Conservation (phyloP, 2,888 invertebrate species). For the Rotaria magnacalcarata region DNA sequence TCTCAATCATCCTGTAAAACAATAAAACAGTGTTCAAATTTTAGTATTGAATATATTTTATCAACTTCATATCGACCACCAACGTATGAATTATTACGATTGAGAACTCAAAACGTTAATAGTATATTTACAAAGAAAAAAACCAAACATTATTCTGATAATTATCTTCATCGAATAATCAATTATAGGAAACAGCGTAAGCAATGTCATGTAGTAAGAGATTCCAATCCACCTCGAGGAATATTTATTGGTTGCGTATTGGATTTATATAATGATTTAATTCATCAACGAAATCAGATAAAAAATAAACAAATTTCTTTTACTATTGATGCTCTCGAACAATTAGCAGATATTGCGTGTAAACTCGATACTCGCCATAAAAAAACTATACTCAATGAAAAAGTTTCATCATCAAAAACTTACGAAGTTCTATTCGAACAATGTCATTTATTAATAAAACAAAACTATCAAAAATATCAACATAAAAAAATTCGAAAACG, state of each 20-base stretch:
- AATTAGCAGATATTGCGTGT: slow-evolving; percentile 32
- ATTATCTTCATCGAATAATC: background rate
- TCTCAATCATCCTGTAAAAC: background rate
- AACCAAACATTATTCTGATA: background rate
- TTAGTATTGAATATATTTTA: background rate
- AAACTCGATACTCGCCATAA: background rate
- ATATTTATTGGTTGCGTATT: background rate
- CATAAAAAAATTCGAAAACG: background rate
- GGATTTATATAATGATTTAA: background rate
- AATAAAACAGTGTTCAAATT: background rate
- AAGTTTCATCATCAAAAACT: background rate
- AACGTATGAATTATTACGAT: background rate
- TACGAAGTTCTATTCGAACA: background rate
- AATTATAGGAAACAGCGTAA: background rate
- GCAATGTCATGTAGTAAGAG: background rate
- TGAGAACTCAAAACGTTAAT: background rate
- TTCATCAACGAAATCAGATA: background rate
- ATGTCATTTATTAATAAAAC: background rate
- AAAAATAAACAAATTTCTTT: background rate
- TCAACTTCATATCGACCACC: background rate
- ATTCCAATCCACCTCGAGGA: background rate
- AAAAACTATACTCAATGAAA: background rate
- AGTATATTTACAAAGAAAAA: slow-evolving; percentile 17
- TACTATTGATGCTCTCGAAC: background rate
- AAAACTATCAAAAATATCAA: background rate